Base-by-base conservation (phyloP, 2,888 invertebrate genomes). In the Lepidochitona cinerea region DNA sequence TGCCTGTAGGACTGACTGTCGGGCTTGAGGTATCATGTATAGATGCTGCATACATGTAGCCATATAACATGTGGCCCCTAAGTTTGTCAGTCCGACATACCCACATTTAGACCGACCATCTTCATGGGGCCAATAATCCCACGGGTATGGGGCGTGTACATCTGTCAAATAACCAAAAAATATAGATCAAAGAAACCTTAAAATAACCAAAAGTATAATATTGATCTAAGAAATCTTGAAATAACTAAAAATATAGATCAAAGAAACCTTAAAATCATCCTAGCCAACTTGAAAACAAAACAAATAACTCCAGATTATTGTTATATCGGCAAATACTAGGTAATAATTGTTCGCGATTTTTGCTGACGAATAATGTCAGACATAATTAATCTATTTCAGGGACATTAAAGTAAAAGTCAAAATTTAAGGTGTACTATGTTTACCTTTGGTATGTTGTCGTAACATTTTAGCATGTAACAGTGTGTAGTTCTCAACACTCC, bases 121-220 rank as follows among this genome's bases (percentile, higher is more conserved):
- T 87, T 98, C 98, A 76, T 96, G 95, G 1, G 98, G 98, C 98
- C 98, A 98, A 91, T 97, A 97, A 91, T 98, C 98, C 97, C 97
- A 98, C 0, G 96, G 96, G 91, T 97, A 97, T 0, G 96, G 94
- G 0, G 95, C 94, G 87, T 95, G 94, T 0, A 95, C 82, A 74
- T 90, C 90, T 89, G 83, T n/a, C n/a, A n/a, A n/a, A n/a, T n/a
- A n/a, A n/a, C n/a, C n/a, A n/a, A n/a, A n/a, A n/a, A n/a, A n/a
- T n/a, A n/a, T n/a, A n/a, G n/a, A n/a, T n/a, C n/a, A n/a, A n/a
- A 41, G 41, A 41, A 41, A 18, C 41, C 9, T 9, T 41, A 41
- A 41, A 12, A 41, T 41, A 41, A 12, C 41, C 9, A 9, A 41
- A 41, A 18, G 18, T 9, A 41, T 12, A 41, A 41, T 41, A 18